Evolutionary conservation across 1,140 invertebrate genomes (phyloP).

Genomic region (Papilio helenus): DNA sequence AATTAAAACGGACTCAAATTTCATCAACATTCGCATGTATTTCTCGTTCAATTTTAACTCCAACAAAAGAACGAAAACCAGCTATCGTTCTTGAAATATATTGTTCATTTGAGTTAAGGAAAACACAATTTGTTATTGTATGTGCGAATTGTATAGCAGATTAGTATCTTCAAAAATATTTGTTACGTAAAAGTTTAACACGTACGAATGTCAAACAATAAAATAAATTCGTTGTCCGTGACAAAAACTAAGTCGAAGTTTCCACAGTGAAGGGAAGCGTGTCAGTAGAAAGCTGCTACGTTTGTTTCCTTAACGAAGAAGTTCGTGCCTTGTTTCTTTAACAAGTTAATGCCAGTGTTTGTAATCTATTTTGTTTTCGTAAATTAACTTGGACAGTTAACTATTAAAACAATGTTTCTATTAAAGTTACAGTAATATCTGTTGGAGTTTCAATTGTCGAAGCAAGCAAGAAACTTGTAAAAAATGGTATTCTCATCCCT

Average conservation of each 20-base stretch:
- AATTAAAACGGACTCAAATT: constrained; percentile 4
- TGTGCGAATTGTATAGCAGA: too few relatives aligned
- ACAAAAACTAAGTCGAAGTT: neutral
- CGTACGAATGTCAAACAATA: neutral
- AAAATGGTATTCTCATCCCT: too few relatives aligned
- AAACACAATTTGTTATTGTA: too few relatives aligned
- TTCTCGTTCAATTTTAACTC: neutral
- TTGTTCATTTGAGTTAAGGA: neutral
- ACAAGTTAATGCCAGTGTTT: neutral
- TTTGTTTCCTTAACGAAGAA: constrained; percentile 1
- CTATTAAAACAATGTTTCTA: neutral
- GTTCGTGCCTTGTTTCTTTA: neutral
- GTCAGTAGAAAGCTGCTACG: neutral
- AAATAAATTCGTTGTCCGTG: constrained; percentile 9
- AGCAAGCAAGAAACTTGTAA: too few relatives aligned
- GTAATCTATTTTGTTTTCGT: neutral
- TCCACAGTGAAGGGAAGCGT: neutral
- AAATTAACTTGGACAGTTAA: neutral
- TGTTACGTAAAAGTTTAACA: neutral
- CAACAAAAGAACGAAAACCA: neutral
- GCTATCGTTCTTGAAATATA: neutral
- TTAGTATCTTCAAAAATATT: too few relatives aligned
- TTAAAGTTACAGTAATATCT: too few relatives aligned
- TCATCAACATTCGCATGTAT: constrained; percentile 1
- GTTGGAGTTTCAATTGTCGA: too few relatives aligned